phyloP scores from a whole-genome alignment of 2,113 vertebrate genomes.

The Corvus hawaiiensis region DNA sequence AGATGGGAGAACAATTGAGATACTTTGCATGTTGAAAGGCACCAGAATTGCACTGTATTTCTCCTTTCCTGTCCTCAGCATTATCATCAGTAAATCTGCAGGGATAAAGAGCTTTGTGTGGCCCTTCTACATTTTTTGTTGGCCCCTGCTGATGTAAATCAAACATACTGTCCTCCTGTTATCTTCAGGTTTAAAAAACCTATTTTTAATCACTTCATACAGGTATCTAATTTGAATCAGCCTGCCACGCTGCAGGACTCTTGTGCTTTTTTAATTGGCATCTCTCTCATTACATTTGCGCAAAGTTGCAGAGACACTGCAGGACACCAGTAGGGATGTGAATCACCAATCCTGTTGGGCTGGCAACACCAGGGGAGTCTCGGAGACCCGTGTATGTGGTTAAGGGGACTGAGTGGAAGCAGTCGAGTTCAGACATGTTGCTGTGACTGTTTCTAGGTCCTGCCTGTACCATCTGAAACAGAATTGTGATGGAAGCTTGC shows the following conservation, averaged over 20 bases:
- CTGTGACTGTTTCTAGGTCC: background rate
- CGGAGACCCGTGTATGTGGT: background rate
- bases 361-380: constrained; percentile 13
- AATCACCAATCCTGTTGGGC: constrained; percentile 45
- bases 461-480: background rate
- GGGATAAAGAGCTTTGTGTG: constrained; percentile 1
- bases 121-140: constrained; percentile 23
- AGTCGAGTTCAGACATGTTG: background rate
- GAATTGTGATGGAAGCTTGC: background rate
- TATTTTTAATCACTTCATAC: constrained; percentile 60
- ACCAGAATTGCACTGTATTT: background rate
- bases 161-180: constrained; percentile 51
- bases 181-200: constrained; percentile 39
- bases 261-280: constrained; percentile 59
- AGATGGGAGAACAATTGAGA: constrained; percentile 15
- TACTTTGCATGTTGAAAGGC: constrained; percentile 22
- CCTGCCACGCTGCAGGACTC: constrained; percentile 55
- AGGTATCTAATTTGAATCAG: constrained; percentile 65
- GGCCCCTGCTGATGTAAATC: constrained; percentile 57
- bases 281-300: constrained; percentile 66
- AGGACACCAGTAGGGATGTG: constrained; percentile 44
- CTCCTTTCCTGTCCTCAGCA: constrained; percentile 3
- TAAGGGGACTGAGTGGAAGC: background rate
- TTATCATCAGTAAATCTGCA: constrained; percentile 22
- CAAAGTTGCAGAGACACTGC: constrained; percentile 57